These are phyloP conservation scores for Drosophila saltans DNA, from an alignment of 1,140 invertebrate genomes.

Conservation along the genomic window DNA sequence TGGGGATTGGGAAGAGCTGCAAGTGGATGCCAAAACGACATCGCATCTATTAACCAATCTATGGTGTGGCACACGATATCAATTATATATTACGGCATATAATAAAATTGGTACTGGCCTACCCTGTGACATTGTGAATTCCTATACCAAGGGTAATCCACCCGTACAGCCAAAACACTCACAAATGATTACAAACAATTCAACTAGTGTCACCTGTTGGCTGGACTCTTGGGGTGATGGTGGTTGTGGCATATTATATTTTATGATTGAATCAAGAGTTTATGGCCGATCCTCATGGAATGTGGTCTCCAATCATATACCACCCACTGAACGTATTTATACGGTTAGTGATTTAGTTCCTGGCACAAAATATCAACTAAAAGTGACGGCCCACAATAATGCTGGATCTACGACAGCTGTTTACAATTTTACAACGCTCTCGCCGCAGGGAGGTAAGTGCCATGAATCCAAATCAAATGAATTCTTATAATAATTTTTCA, in stretches of 20 bases:
- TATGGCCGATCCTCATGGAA: slow-evolving; percentile 86
- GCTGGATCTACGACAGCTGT: slow-evolving; percentile 93
- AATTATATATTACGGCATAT: slow-evolving; percentile 94
- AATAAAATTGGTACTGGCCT: slow-evolving; percentile 94
- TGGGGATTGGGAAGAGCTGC: slow-evolving; percentile 94
- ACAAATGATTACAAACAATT: slow-evolving; percentile 93
- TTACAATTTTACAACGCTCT: slow-evolving; percentile 94
- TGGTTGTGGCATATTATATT: slow-evolving; percentile 94
- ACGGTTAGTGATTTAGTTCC: slow-evolving; percentile 91
- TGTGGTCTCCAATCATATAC: slow-evolving; percentile 90
- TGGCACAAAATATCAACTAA: slow-evolving; percentile 93
- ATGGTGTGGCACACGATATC: slow-evolving; percentile 94
- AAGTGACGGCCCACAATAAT: slow-evolving; percentile 95
- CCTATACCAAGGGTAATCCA: slow-evolving; percentile 92
- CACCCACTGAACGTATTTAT: slow-evolving; percentile 90
- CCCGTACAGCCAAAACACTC: slow-evolving; percentile 91
- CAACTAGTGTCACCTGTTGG: slow-evolving; percentile 94
- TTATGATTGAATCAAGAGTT: slow-evolving; percentile 89
- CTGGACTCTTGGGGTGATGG: slow-evolving; percentile 94
- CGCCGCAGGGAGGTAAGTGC: slow-evolving; percentile 87
- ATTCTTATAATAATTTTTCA: neutral
- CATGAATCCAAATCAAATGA: neutral
- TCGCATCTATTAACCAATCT: slow-evolving; percentile 91
- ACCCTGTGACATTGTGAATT: slow-evolving; percentile 93
- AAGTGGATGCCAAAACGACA: slow-evolving; percentile 90